Evolutionary conservation across 2,113 vertebrate genomes (phyloP), one percentile per base, ranked within the genome.

Genomic region (Camelus bactrianus): DNA sequence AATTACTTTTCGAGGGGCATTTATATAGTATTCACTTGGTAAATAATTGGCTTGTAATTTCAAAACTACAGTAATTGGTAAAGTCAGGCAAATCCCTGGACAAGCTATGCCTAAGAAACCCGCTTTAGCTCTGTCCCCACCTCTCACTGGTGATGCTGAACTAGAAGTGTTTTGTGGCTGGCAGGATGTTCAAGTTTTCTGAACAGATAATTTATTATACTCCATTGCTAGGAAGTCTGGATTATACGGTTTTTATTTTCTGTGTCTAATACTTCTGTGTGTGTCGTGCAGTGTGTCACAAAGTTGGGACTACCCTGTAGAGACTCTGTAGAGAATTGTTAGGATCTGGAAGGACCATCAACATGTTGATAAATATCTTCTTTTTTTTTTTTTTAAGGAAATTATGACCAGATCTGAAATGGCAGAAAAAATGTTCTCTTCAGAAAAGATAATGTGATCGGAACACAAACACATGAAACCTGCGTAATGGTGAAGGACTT

Each of bases 321-420:
- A n/a, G 11, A 54, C 6, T 19, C 6, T 56, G 0, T 46, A 60
- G 20, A 84, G 81, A 42, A 64, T 91, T 83, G 69, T 91, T 81
- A 87, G 20, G 20, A 70, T 87, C 46, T 82, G 5, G 38, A 75
- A 83, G 28, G 30, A 84, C 26, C 62, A 58, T 70, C 48, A 46
- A 14, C 50, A 82, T 90, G 88, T 75, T 90, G 32, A 92, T 46
- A 30, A 22, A 2, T 54, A 15, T 46, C 11, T 83, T 42, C 11
- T 42, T 7, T 54, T 46, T 58, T 54, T 11, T 52, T 14, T 50
- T 28, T 70, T 94, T 54, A 67, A 99, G 99, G 99, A 99, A 98
- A 99, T 99, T 93, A 99, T 99, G n/a, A 99, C 99, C 84, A 99
- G 99, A 98, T 99, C 99, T 86, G 99, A 99, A 98, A 99, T 99